Base-by-base conservation (phyloP, 1,140 invertebrate genomes). In the Dinothrombium tinctorium region DNA sequence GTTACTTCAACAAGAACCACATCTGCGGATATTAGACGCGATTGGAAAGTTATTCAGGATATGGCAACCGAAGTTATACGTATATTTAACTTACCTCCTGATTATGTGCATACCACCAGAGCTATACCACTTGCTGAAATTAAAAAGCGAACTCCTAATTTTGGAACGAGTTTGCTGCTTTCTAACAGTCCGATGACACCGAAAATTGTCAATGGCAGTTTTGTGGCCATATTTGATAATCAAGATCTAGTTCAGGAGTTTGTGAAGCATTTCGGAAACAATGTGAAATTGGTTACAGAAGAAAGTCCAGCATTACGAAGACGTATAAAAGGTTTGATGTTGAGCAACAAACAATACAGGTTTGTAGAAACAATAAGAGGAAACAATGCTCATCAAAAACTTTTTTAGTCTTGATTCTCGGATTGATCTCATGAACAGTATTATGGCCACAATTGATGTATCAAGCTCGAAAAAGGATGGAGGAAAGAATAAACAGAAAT, bases 181-280 rank as follows among this genome's bases (percentile, higher is more conserved):
- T 61, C 61, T 47, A 92, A 94, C 57, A 82, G 80, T 19, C 87
- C 87, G 1, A 84, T 90, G 73, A 90, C 84, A 20, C 87, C 89
- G 0, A 94, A 94, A 62, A 79, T 96, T 15, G 81, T 94, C 6
- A 92, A 94, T 52, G 89, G 83, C 1, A 90, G 81, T 47, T 94
- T 89, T 60, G 86, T 79, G 0, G 87, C 86, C 6, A 76, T 95
- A 44, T 86, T 87, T 52, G 86, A 95, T 53, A 76, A 77, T 24
- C 74, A 72, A 39, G 77, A 83, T 50, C 67, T 81, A 12, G 64
- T 86, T 36, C 71, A 71, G 17, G 77, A 77, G 45, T 79, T 74
- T 56, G 72, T 73, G 26, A 54, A 58, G 37, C 72, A 69, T n/a
- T 70, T 75, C 48, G 67, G 68, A 17, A 67, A 70, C 47, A 52